Base-by-base conservation (phyloP, 2,797 vertebrate genomes). In the Poeciliopsis paucimaculata region DNA sequence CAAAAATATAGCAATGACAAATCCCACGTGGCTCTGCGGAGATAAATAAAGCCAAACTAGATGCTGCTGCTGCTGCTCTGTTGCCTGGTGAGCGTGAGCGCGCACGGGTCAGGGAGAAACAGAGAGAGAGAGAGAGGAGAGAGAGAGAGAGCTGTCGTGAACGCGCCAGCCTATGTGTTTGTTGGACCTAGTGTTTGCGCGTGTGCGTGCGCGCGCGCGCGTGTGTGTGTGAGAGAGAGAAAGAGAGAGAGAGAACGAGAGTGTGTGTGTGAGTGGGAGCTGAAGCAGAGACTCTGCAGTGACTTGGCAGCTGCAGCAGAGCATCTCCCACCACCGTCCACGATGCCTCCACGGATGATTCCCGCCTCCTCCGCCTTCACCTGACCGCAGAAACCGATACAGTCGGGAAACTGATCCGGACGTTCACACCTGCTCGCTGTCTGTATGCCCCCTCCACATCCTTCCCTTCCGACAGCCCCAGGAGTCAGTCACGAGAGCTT, bases 261-360 rank as follows among this genome's bases (percentile, higher is more conserved):
- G 86, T 20, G 76, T 36, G 53, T 31, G 39, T 81, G 78, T 85
- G 86, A 89, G 93, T 91, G 89, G 86, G 89, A 93, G 90, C 87
- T 85, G 91, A 87, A 91, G 90, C 76, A 82, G 84, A 91, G 92
- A 87, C 91, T 91, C 94, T 93, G 94, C 95, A 92, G 94, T 93
- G 92, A 94, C 93, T 93, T 87, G 90, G 92, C 91, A 93, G 94
- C 93, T 92, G 93, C 94, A 92, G 91, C 82, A 84, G 90, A 80
- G 90, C 88, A 93, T 93, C 93, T 90, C 89, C 87, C 88, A 85
- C 87, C 88, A 84, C 80, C 87, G 85, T 89, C 87, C 87, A 84
- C 80, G 88, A 92, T 94, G 93, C 87, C 80, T 92, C 82, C 92
- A 51, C 82, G 88, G 84, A 84, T 90, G 75, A 72, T 84, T 76